Evolutionary conservation across 1,140 invertebrate genomes (phyloP).

Genomic region (Magallana ariakensis): DNA sequence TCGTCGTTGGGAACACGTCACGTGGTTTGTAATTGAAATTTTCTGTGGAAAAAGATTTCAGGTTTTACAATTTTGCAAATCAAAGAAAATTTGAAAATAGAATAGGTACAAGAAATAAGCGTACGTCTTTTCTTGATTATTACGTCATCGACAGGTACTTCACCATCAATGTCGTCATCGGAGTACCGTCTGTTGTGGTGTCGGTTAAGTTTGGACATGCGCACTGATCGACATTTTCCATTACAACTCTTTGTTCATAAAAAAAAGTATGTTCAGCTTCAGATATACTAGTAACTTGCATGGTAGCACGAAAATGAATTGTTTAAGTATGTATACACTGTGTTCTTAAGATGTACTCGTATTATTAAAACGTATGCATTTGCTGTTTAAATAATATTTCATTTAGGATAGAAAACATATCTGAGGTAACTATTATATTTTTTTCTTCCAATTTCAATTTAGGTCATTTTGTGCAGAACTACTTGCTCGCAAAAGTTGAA

Average conservation of each 20-base stretch:
- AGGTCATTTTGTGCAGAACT: too few relatives aligned
- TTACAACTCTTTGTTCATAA: background rate
- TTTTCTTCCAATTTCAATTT: too few relatives aligned
- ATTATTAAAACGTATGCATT: too few relatives aligned
- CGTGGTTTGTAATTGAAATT: slow-evolving; percentile 9
- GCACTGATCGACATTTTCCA: background rate
- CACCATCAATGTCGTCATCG: background rate
- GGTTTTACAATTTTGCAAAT: background rate
- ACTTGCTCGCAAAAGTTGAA: too few relatives aligned
- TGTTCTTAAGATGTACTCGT: too few relatives aligned
- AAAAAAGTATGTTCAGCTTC: too few relatives aligned
- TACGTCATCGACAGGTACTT: background rate
- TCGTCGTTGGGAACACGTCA: background rate
- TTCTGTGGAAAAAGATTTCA: background rate
- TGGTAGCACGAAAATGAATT: too few relatives aligned
- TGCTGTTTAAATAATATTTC: too few relatives aligned
- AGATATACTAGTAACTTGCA: too few relatives aligned
- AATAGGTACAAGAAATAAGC: background rate
- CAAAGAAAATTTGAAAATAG: background rate
- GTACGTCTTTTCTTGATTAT: background rate
- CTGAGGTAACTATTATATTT: too few relatives aligned
- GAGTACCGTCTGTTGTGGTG: slow-evolving; percentile 8
- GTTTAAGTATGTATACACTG: too few relatives aligned
- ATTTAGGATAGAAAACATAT: too few relatives aligned
- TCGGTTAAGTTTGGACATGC: background rate